Base-by-base conservation (phyloP, 2,888 invertebrate genomes). In the Catocala nupta region DNA sequence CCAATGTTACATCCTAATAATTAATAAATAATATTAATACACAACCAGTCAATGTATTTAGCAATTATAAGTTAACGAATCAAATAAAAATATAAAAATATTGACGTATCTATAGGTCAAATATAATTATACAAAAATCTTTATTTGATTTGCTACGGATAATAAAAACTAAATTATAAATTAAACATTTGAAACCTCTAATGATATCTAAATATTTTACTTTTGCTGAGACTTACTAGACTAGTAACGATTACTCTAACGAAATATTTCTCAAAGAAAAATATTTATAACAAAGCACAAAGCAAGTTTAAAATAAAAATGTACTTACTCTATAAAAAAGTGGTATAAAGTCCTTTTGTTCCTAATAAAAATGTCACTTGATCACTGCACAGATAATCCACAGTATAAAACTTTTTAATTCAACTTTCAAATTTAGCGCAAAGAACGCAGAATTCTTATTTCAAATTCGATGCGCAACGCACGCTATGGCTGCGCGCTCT, bases 401-500 rank as follows among this genome's bases (percentile, higher is more conserved):
- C 79, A 68, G 71, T 62, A 61, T 49, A 66, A 73, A 76, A 71
- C 68, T 70, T 80, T 80, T 78, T 70, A 65, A 49, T 60, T 67
- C 63, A 77, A 77, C 70, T 78, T 78, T 77, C 78, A 74, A 78
- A 78, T 70, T 65, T 57, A 25, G 71, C 71, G 76, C 60, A 58
- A 62, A 63, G 63, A 59, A 16, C 50, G 55, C 68, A 69, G 61
- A n/a, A 16, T 16, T 54, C 0, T 55, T 51, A 43, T 58, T 63
- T 62, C 47, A 44, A 49, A 54, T 73, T 67, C 77, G 77, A 78
- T 76, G 66, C 81, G 81, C 79, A 73, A 78, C 81, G 79, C 80
- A 75, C 78, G 65, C 65, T 52, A 57, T 62, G 65, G 73, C 75
- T 71, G 78, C 79, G 80, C 80, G 79, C 81, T 80, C 80, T 79